Percentiles rank a stretch among this genome's conserved stretches.
phyloP scores from a whole-genome alignment of 1,140 invertebrate genomes.

The Zelostemma sp. region DNA sequence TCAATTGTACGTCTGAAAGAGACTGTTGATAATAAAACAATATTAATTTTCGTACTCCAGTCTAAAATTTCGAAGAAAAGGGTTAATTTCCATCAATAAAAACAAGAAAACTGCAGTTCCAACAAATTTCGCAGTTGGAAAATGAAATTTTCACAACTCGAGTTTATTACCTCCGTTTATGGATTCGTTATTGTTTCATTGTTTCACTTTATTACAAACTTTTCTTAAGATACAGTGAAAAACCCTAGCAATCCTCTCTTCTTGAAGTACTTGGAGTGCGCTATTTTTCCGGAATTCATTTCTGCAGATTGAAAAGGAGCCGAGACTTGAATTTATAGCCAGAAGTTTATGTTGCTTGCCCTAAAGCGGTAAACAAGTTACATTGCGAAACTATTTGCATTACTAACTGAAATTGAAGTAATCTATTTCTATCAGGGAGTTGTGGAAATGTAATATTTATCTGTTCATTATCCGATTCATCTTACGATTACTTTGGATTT shows the following conservation, averaged over 20 bases:
- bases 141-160: too few relatives aligned
- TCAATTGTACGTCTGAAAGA: too few relatives aligned
- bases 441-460: slow-evolving; percentile 3
- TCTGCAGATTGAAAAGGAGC: slow-evolving; percentile 16
- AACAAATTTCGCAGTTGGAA: too few relatives aligned
- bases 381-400: slow-evolving; percentile 28
- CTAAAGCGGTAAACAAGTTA: slow-evolving; percentile 24
- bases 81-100: too few relatives aligned
- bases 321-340: slow-evolving; percentile 18
- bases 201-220: too few relatives aligned
- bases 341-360: slow-evolving; percentile 17
- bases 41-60: too few relatives aligned
- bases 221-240: background rate
- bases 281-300: slow-evolving; percentile 11
- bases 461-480: background rate
- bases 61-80: too few relatives aligned
- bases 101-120: too few relatives aligned
- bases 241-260: background rate
- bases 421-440: slow-evolving; percentile 23
- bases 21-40: too few relatives aligned
- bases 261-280: background rate
- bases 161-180: too few relatives aligned
- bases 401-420: slow-evolving; percentile 32
- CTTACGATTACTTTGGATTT: too few relatives aligned
- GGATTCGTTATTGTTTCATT: too few relatives aligned